Evolutionary conservation across 1,140 invertebrate species (phyloP).

Genomic region (Bombus cullumanus): DNA sequence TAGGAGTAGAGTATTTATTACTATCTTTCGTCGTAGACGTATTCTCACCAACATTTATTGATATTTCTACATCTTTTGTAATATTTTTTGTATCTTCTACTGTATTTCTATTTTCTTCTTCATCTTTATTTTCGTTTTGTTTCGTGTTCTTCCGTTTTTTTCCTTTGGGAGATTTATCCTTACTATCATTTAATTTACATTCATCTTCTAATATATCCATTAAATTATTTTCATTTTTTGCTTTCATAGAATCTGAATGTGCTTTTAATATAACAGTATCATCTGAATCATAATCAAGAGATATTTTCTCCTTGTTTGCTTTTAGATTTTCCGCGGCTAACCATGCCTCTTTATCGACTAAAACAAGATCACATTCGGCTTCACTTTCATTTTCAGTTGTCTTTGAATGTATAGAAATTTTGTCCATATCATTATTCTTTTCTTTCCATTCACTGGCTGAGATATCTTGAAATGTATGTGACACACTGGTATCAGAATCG

Average conservation of each 20-base stretch:
- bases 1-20: not conserved
- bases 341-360: constrained; percentile 56
- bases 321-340: constrained; percentile 37
- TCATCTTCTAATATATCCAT: not conserved
- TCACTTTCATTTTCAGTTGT: constrained; percentile 55
- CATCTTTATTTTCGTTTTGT: not conserved
- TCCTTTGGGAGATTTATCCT: not conserved
- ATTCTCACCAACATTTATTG: not conserved
- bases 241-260: not conserved
- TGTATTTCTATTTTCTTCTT: not conserved
- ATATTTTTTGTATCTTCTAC: not conserved
- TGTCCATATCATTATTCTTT: not conserved
- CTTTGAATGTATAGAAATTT: constrained; percentile 9
- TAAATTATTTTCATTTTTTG: not conserved
- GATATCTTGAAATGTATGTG: constrained; percentile 62
- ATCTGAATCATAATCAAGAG: constrained; percentile 63
- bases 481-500: constrained; percentile 23
- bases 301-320: constrained; percentile 2
- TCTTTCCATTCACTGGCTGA: constrained; percentile 49
- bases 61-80: not conserved
- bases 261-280: constrained; percentile 59
- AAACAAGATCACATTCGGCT: constrained; percentile 58
- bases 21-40: not conserved
- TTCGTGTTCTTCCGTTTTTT: not conserved
- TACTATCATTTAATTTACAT: not conserved